Percentiles rank a stretch among this genome's conserved stretches.
phyloP scores from a whole-genome alignment of 2,888 invertebrate genomes.

The Drosophila subsilvestris region DNA sequence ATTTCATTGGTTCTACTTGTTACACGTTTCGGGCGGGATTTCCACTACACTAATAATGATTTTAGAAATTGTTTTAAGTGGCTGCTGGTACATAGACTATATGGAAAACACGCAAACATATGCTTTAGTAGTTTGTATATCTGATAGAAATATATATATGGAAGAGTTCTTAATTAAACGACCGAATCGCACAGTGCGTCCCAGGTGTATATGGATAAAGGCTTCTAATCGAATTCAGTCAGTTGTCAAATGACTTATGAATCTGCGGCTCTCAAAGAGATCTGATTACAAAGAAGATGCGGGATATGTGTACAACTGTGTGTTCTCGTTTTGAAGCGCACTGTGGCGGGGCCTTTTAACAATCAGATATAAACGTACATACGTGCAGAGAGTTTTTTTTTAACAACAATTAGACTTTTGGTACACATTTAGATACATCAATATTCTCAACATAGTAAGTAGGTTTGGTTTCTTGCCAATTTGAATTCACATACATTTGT shows the following conservation, averaged over 20 bases:
- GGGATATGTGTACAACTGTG: slow-evolving; percentile 31
- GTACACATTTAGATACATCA: slow-evolving; percentile 31
- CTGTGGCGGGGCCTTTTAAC: slow-evolving; percentile 18
- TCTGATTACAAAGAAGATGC: background rate
- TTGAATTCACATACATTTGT: slow-evolving; percentile 6
- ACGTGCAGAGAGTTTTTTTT: slow-evolving; percentile 41
- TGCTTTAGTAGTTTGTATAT: slow-evolving; percentile 2
- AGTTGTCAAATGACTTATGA: background rate
- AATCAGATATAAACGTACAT: slow-evolving; percentile 46
- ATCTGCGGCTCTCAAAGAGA: background rate
- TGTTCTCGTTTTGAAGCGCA: slow-evolving; percentile 8
- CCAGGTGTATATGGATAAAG: background rate
- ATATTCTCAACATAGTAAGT: slow-evolving; percentile 24
- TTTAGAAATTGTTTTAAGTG: slow-evolving; percentile 27
- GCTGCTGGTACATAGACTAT: slow-evolving; percentile 44
- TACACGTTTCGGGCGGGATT: slow-evolving; percentile 24
- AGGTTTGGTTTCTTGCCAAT: slow-evolving; percentile 26
- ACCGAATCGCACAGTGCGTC: background rate
- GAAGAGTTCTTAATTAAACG: slow-evolving; percentile 17
- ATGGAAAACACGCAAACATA: slow-evolving; percentile 42
- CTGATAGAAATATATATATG: slow-evolving; percentile 12
- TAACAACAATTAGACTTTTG: slow-evolving; percentile 63
- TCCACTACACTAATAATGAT: slow-evolving; percentile 26
- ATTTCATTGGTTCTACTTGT: slow-evolving; percentile 37
- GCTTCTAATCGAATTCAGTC: slow-evolving; percentile 3